Evolutionary conservation across 2,888 invertebrate genomes (phyloP), one percentile per base, ranked within the genome.

Genomic region (Eupithecia abbreviata): DNA sequence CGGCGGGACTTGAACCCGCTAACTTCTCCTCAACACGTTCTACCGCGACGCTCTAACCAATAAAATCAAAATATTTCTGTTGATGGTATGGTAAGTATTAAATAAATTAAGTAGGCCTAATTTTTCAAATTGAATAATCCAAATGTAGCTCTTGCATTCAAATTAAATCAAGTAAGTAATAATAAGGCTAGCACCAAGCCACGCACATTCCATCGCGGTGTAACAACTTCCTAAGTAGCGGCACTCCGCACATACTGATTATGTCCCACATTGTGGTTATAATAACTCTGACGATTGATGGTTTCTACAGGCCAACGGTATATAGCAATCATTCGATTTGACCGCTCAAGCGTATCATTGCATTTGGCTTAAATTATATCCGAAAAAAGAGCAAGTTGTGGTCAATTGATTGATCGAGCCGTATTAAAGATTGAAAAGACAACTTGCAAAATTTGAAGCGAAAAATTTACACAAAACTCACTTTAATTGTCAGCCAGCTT

Each of bases 221-320:
- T 81, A 82, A 80, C 86, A 84, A 90, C 90, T 92, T 90, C 91
- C 86, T 90, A 91, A 92, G 91, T 90, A 90, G 90, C 86, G 73
- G 84, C 85, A 82, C 80, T 75, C 82, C 85, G 78, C 84, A 87
- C 90, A 90, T 91, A 89, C 87, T 88, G 87, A 91, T 89, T 89
- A 89, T 84, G 82, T 82, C 82, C 82, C 79, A 79, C 80, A 75
- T 77, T 80, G 78, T 77, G 70, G 77, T 78, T 80, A 79, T 82
- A 80, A 82, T 81, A 83, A 80, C 79, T 68, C 67, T n/a, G 77
- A 74, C 80, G 76, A 75, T 77, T 80, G 79, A 81, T 80, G 74
- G 74, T 67, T 75, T 75, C 78, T 78, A 78, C 80, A 78, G 10
- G 77, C 77, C 76, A 75, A 69, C 68, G 74, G 74, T 41, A 76